Evolutionary conservation across 2,113 vertebrate species (phyloP).

Genomic region (Neogale vison): DNA sequence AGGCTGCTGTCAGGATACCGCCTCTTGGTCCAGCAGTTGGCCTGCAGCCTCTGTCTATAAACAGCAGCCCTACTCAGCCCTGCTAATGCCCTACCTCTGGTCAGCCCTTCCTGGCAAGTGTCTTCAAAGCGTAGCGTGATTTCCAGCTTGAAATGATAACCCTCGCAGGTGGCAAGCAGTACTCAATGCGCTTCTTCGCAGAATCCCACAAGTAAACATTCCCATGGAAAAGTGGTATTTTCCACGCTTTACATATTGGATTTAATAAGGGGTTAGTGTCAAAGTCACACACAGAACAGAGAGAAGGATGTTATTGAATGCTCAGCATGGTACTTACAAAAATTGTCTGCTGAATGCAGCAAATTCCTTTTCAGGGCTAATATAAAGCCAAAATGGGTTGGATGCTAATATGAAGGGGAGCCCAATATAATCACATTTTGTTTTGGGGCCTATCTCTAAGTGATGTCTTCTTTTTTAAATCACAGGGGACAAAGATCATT

Average conservation of each 20-base stretch:
- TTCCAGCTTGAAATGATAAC: neutral
- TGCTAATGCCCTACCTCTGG: neutral
- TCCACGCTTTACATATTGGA: neutral
- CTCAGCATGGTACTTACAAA: constrained; percentile 9
- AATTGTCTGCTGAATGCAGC: neutral
- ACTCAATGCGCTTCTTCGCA: neutral
- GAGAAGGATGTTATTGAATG: neutral
- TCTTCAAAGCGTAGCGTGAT: neutral
- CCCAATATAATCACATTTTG: neutral
- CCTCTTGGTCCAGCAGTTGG: neutral
- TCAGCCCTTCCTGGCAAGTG: neutral
- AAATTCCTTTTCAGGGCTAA: constrained; percentile 47
- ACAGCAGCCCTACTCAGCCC: neutral
- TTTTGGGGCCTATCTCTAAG: neutral
- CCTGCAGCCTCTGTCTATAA: neutral
- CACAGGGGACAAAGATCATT: neutral
- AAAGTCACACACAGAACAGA: constrained; percentile 12
- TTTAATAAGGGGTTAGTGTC: constrained; percentile 20
- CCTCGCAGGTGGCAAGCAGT: neutral
- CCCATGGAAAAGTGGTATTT: neutral
- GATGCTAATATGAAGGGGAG: neutral
- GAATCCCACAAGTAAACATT: neutral
- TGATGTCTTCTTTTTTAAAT: neutral
- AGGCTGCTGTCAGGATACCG: neutral
- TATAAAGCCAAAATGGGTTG: constrained; percentile 13